A percentile compares a stretch with the other conserved stretches of the same genome.
Conservation (phyloP, 2,113 vertebrate species). For the Labrus mixtus region DNA sequence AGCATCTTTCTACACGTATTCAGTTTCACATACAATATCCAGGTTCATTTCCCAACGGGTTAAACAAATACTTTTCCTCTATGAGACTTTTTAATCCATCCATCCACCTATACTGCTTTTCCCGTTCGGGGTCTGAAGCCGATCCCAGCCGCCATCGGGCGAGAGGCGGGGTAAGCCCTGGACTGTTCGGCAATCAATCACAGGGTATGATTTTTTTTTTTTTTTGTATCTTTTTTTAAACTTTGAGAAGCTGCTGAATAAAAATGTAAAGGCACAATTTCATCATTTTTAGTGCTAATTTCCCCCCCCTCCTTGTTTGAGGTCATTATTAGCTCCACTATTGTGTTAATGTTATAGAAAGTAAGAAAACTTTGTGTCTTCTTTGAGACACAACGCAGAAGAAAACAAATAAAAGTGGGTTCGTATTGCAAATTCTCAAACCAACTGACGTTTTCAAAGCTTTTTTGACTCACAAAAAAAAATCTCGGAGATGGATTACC, state of each 20-base stretch:
- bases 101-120: too few species aligned
- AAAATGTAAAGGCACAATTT: not conserved
- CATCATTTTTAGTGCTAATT: not conserved
- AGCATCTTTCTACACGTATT: too few species aligned
- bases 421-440: not conserved
- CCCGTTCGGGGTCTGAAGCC: too few species aligned
- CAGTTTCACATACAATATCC: not conserved
- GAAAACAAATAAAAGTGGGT: not conserved
- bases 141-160: too few species aligned
- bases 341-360: not conserved
- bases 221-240: not conserved
- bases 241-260: not conserved
- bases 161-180: too few species aligned
- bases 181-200: too few species aligned
- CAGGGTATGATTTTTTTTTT: too few species aligned
- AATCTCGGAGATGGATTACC: not conserved
- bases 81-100: too few species aligned
- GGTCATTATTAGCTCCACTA: too few species aligned
- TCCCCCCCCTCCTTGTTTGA: too few species aligned
- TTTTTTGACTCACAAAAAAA: not conserved
- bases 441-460: not conserved
- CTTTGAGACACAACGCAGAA: too few species aligned
- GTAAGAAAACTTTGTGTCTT: constrained; percentile 6
- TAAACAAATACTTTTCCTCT: too few species aligned
- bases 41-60: not conserved